phyloP scores from a whole-genome alignment of 2,888 invertebrate genomes.

The Cryptosula pallasiana region DNA sequence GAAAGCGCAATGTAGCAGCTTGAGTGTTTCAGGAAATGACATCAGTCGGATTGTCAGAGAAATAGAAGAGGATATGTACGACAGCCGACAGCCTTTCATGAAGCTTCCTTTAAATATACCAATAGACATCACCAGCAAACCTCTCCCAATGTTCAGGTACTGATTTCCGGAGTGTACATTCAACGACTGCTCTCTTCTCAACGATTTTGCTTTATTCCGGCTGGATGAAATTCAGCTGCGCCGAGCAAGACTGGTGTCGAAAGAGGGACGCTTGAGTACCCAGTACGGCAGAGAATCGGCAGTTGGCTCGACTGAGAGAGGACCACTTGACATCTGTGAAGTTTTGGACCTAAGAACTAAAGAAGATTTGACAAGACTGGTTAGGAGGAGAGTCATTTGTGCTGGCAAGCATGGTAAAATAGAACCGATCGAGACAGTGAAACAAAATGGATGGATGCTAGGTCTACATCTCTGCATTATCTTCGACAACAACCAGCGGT shows the following conservation, averaged over 20 bases:
- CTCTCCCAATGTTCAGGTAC: neutral
- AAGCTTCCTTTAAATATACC: neutral
- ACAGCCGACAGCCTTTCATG: neutral
- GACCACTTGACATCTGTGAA: neutral
- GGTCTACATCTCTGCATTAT: neutral
- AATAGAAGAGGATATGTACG: no score
- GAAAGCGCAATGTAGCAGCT: neutral
- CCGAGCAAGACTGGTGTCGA: neutral
- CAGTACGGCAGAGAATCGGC: neutral
- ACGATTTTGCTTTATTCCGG: neutral
- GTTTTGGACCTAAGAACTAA: neutral
- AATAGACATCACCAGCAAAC: neutral
- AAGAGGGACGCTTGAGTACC: neutral
- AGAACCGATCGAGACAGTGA: neutral
- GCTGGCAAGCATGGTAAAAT: neutral
- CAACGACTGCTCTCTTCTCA: neutral
- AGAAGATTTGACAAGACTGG: neutral
- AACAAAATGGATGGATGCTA: neutral
- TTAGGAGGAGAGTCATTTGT: neutral
- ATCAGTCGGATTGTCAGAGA: no score
- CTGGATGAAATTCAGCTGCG: neutral
- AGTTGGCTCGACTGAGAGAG: neutral
- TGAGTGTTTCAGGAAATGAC: neutral
- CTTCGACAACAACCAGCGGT: neutral
- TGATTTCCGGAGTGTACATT: neutral